Base-by-base conservation (phyloP, 1,140 invertebrate species). In the Trichomalopsis sarcophagae region DNA sequence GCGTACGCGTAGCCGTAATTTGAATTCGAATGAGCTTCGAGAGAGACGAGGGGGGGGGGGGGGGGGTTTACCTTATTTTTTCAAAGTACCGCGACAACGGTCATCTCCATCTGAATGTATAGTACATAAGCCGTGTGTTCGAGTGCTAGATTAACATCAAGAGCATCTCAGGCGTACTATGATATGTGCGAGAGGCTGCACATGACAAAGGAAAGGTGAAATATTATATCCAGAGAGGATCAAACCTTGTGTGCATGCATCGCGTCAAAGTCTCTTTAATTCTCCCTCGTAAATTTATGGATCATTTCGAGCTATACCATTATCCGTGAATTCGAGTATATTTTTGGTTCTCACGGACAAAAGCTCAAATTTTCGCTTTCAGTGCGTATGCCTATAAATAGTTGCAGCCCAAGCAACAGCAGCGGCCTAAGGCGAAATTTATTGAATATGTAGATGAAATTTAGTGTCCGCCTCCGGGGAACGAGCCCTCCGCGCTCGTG, bases 201-300 rank as follows among this genome's bases (percentile, higher is more conserved):
- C 27, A 9, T 14, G 1, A 62, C 23, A 13, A 62, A 23, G 68
- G 4, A 82, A 40, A 74, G 73, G 71, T 75, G 81, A 74, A 82
- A 75, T 82, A 74, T 55, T 50, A 62, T 62, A 50, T 30, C 14
- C 36, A 44, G n/a, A 7, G 17, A 23, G 1, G n/a, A 30, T 5
- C 4, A 9, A 27, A 5, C n/a, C 2, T 27, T 40, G 10, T 21
- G 6, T 21, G 33, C 14, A 4, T 27, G 27, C 14, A 10, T 44
- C 44, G 17, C 68, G 21, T 71, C 47, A 66, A 66, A 82, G 81
- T 74, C 13, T n/a, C 81, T 23, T 82, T 82, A 76, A 82, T 82
- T 82, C 81, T n/a, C 27, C 27, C 55, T 23, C 27, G 71, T 82
- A 82, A 82, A 82, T 82, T 82, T 82, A 27, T 27, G 68, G 81